Evolutionary conservation across 2,113 vertebrate genomes (phyloP), one percentile per base, ranked within the genome.

Genomic region (Ibidorhyncha struthersii): DNA sequence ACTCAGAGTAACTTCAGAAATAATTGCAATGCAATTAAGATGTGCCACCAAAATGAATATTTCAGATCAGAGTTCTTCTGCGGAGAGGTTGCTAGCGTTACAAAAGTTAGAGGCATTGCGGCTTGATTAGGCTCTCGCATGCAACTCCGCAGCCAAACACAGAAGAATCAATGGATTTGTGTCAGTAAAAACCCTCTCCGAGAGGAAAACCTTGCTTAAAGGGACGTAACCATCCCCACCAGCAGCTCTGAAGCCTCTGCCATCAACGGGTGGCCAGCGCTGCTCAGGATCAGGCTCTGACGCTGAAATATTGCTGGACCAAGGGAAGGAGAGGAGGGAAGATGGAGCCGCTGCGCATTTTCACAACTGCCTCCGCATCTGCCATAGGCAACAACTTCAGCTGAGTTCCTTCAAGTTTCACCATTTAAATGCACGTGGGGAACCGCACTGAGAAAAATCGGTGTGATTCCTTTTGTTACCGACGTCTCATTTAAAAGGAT

Each of bases 1-100:
- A 95, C 94, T 97, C 93, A 67, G 81, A 82, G 67, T 80, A 96
- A 94, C 94, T 97, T 94, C 93, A 96, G 74, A 88, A 95, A 96
- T 97, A 97, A 97, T 93, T 96, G 94, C 95, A 73, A 88, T 30
- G 97, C 95, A 97, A 96, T 97, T 97, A 97, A 95, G 91, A 93
- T 4, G n/a, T 86, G 93, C 55, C 74, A 94, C 87, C 95, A 94
- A 96, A 95, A 97, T 86, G 78, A 97, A 80, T 94, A 95, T 95
- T 97, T 95, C 95, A 86, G 91, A 94, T 66, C 62, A 77, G 86
- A 77, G 89, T 82, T 96, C 93, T 69, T 85, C 86, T 76, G 66
- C 0, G 0, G 89, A 90, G 91, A 82, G 66, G 78, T 36, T 83
- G 86, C 58, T 15, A 8, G 62, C 66, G 8, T 82, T 70, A 73